Evolutionary conservation across 2,888 invertebrate genomes (phyloP), one percentile per base, ranked within the genome.

Genomic region (Drepanosiphum platanoidis): DNA sequence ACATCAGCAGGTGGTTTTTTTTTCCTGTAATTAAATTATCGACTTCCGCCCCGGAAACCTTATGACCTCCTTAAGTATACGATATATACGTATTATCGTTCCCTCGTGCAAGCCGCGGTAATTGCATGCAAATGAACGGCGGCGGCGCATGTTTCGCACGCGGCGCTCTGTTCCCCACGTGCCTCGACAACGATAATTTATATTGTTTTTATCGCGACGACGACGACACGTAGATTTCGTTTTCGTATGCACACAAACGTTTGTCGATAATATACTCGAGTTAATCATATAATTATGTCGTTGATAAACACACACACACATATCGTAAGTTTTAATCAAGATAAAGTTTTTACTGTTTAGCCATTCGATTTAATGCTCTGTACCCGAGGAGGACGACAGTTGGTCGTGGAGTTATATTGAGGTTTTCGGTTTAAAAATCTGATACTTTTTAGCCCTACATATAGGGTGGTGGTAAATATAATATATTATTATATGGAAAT

Each of bases 1-100:
- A 71, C n/a, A 9, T 72, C 82, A 82, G 61, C 83, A 83, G 83
- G 83, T 83, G 83, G 83, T 83, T 83, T 72, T n/a, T 0, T 15
- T 18, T 66, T 27, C 46, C n/a, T 18, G 18, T 83, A 83, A 83
- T 83, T 83, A 75, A 83, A 83, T 83, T 83, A 83, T 83, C 52
- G 75, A 83, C 74, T 66, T 34, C 52, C 52, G n/a, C n/a, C 58
- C 75, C 46, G 66, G 74, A 83, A 83, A 83, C 83, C 75, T 66
- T 22, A 66, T 83, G 83, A 83, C 83, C 83, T 83, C 74, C 27
- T 75, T 68, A 66, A 46, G 13, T 52, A 79, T 66, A 68, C 7
- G n/a, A 36, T 13, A 75, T 27, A 39, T 46, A 61, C n/a, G 11
- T 58, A 58, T n/a, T n/a, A n/a, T 58, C 18, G 0, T 58, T 8